Base-by-base conservation (phyloP, 1,140 invertebrate genomes). In the Euura lappo region DNA sequence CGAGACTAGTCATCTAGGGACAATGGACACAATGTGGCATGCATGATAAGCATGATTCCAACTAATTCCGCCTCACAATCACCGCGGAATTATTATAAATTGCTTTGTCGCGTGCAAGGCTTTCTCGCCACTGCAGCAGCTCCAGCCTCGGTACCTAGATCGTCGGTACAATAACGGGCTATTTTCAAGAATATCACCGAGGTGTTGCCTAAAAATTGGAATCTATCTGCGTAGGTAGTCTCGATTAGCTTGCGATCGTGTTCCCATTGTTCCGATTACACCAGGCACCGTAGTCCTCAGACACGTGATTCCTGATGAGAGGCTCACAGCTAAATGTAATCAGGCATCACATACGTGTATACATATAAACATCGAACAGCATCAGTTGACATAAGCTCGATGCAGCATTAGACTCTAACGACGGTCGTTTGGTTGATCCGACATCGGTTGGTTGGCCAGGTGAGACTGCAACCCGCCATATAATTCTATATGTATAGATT, bases 261-360 rank as follows among this genome's bases (percentile, higher is more conserved):
- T 7, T 68, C 66, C 66, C 42, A 68, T 68, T 68, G 66, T 68
- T 68, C 13, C 51, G 13, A 60, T 8, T 60, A 60, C 51, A 60
- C 51, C 6, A 0, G 51, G 51, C 51, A n/a, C 51, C 51, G 51
- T 60, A 60, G 13, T 6, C 51, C 51, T 60, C 51, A 60, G 51
- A 60, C 51, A 60, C 13, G 51, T 60, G 2, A 60, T 60, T 60
- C 51, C 51, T 60, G 13, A 60, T 6, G 51, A 8, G 51, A 60
- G 51, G 51, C 8, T n/a, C 13, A 11, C 51, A 60, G 8, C 3
- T n/a, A 28, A 28, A 28, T 28, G 28, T 28, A 28, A 28, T 28
- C 1, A 28, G 0, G 28, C 28, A 28, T 28, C 28, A 28, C 28
- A 28, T 28, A 28, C 28, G 28, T 28, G 28, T n/a, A n/a, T n/a